Evolutionary conservation across 2,797 vertebrate genomes (phyloP), one percentile per base, ranked within the genome.

Genomic region (Nyctibius grandis): DNA sequence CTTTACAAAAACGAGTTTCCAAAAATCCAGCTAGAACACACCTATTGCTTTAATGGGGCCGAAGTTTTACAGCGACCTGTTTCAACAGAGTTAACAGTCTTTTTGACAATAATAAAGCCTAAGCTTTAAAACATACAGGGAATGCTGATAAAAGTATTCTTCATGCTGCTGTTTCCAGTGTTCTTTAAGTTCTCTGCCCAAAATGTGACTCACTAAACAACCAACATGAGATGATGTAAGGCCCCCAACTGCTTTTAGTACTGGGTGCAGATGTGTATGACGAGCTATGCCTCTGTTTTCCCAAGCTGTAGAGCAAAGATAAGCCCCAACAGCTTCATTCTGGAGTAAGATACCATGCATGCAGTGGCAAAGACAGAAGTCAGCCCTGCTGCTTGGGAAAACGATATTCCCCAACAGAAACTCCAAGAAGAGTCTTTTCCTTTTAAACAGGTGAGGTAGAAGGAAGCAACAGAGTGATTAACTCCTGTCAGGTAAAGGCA

Each of bases 201-300:
- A 95, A 85, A 92, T 91, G 61, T 89, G 94, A 96, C 88, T 95
- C 94, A 96, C 61, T 95, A 59, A 97, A 94, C 59, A 89, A 92
- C 70, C 86, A 95, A 91, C 38, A 65, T 17, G 72, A 80, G 90
- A 83, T 94, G 86, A 95, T 89, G 69, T 80, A 92, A 95, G 86
- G 75, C 88, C 95, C 53, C 75, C 94, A 89, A 77, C 91, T 72
- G 85, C 7, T 33, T 69, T 91, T 82, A 91, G 83, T 64, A 63
- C 89, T 44, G 72, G 80, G 74, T 2, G 2, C 88, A 94, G 89
- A 96, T 75, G 89, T 65, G 40, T 59, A 77, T 19, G 60, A 80
- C 94, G 90, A 89, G 79, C 86, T 92, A 77, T 93, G 84, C 60
- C 64, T 85, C 87, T 91, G 60, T 92, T 93, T 93, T 93, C 94